These are phyloP conservation scores for Geotrypetes seraphini DNA, from an alignment of 2,797 vertebrate species.

Conservation along the genomic window DNA sequence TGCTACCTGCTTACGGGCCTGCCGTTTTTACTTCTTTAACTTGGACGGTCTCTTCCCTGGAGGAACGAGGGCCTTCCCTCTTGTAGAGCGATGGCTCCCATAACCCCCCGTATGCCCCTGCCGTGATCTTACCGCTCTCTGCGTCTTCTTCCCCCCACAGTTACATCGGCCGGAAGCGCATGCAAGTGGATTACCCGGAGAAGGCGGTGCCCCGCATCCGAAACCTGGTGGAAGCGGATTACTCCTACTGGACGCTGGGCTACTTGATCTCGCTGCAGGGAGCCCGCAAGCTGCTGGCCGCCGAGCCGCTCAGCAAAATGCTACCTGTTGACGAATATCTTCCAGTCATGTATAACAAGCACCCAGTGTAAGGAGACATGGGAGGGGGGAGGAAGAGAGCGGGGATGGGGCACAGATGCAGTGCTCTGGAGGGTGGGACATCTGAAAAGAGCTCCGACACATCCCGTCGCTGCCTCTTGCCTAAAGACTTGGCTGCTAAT, in stretches of 20 bases:
- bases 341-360: constrained; percentile 85
- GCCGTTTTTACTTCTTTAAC: too few relatives aligned
- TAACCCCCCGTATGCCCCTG: too few relatives aligned
- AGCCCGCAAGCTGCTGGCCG: constrained; percentile 73
- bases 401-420: too few relatives aligned
- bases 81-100: too few relatives aligned
- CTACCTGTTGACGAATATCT: constrained; percentile 87
- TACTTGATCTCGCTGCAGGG: constrained; percentile 81
- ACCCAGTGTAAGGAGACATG: constrained; percentile 70
- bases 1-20: too few relatives aligned
- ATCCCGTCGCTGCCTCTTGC: too few relatives aligned
- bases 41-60: too few relatives aligned
- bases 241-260: constrained; percentile 86
- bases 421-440: too few relatives aligned
- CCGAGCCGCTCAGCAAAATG: constrained; percentile 68
- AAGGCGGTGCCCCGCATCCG: constrained; percentile 74
- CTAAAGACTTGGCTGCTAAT: too few relatives aligned
- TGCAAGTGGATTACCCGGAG: constrained; percentile 82
- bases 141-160: constrained; percentile 34
- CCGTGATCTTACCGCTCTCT: not conserved
- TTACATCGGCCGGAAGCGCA: constrained; percentile 84
- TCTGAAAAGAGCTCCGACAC: too few relatives aligned
- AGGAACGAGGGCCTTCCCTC: too few relatives aligned
- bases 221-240: constrained; percentile 81
- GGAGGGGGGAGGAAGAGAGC: not conserved